Evolutionary conservation across 2,797 vertebrate genomes (phyloP).

Genomic region (Dallia pectoralis): DNA sequence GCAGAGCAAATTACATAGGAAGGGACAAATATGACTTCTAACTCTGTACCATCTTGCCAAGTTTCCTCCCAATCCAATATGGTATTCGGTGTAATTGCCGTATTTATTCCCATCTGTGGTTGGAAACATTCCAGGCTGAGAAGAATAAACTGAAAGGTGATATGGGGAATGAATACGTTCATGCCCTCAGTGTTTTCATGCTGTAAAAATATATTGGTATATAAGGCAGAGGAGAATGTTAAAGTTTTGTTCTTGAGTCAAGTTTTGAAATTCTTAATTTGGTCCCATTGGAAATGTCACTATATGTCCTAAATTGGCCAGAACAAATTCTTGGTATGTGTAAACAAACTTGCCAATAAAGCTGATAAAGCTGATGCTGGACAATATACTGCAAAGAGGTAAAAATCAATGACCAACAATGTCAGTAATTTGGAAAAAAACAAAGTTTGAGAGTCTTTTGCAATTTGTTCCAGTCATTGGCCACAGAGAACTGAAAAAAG

Average conservation of each 20-base stretch:
- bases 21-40: not conserved
- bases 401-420: too few relatives aligned
- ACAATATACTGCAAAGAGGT: too few relatives aligned
- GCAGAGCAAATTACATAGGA: not conserved
- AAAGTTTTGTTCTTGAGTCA: not conserved
- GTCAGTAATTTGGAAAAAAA: too few relatives aligned
- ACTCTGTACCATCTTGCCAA: not conserved
- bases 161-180: not conserved
- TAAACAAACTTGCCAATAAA: too few relatives aligned
- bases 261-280: not conserved
- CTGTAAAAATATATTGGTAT: not conserved
- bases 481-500: too few relatives aligned
- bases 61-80: not conserved
- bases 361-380: too few relatives aligned
- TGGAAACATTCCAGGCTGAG: not conserved
- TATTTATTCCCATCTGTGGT: not conserved
- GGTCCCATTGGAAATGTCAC: too few relatives aligned
- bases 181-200: not conserved
- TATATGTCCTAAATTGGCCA: too few relatives aligned
- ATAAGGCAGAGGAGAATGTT: not conserved
- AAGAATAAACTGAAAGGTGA: not conserved
- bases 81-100: not conserved
- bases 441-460: too few relatives aligned
- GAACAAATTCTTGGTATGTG: too few relatives aligned
- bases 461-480: too few relatives aligned